Conservation (phyloP, 2,113 vertebrate genomes). For the Lichenostomus cassidix region DNA sequence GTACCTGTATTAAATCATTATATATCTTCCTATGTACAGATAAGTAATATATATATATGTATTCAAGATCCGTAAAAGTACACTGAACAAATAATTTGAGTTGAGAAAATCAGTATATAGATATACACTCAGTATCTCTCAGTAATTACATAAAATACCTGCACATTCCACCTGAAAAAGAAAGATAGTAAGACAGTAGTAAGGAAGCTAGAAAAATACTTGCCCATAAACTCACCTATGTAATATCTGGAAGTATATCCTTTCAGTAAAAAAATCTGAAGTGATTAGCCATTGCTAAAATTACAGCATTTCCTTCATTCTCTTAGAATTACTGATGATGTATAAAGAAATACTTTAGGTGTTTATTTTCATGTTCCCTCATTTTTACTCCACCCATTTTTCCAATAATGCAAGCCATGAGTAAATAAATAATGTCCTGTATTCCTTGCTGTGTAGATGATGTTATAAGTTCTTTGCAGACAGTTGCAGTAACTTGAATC, state of each 20-base stretch:
- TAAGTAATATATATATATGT: background rate
- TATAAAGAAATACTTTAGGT: background rate
- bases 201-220: background rate
- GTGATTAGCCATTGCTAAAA: slow-evolving; percentile 1
- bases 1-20: background rate
- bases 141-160: background rate
- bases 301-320: background rate
- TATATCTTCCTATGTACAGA: background rate
- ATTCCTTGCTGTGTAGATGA: background rate
- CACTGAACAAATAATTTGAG: background rate
- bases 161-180: background rate
- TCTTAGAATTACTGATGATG: background rate
- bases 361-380: background rate
- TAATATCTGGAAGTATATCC: slow-evolving; percentile 10
- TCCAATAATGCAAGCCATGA: background rate
- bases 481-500: background rate
- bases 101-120: background rate
- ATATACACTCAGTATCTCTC: background rate
- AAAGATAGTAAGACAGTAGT: background rate
- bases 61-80: background rate
- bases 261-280: background rate
- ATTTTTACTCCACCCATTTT: background rate
- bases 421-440: background rate
- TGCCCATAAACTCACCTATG: slow-evolving; percentile 37
- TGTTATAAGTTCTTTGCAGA: background rate